A percentile compares a stretch with the other conserved stretches of the same genome.
Conservation (phyloP, 1,140 invertebrate species). For the Ptiloglossa arizonensis region DNA sequence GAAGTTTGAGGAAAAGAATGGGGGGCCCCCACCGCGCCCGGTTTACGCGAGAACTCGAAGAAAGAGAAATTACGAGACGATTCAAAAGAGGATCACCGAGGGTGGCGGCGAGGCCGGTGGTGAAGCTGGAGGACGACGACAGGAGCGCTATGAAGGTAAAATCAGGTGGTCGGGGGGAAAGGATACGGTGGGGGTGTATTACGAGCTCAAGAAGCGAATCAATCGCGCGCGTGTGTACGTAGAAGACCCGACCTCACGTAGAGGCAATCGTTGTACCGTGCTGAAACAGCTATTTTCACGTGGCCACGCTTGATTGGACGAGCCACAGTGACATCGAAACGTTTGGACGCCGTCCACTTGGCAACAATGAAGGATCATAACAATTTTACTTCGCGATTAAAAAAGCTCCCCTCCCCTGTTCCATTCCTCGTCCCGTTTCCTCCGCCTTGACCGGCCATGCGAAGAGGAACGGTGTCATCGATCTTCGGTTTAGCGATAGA, state of each 20-base stretch:
- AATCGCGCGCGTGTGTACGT: slow-evolving; percentile 35
- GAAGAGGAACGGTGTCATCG: slow-evolving; percentile 37
- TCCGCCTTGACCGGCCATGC: slow-evolving; percentile 26
- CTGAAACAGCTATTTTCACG: slow-evolving; percentile 71
- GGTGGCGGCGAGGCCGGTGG: too few relatives aligned
- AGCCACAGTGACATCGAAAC: slow-evolving; percentile 67
- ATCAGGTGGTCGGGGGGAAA: too few relatives aligned
- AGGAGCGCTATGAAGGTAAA: not conserved
- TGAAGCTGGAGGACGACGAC: not conserved
- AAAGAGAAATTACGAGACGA: slow-evolving; percentile 41
- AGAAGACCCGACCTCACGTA: slow-evolving; percentile 63
- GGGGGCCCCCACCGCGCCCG: not conserved
- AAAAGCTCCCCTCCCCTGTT: slow-evolving; percentile 13
- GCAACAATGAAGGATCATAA: slow-evolving; percentile 66
- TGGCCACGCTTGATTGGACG: slow-evolving; percentile 69
- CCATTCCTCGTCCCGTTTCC: not conserved
- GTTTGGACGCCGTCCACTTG: slow-evolving; percentile 69
- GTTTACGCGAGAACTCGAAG: slow-evolving; percentile 1
- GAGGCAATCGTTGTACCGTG: slow-evolving; percentile 61
- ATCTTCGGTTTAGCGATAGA: slow-evolving; percentile 25
- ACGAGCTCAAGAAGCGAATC: slow-evolving; percentile 50
- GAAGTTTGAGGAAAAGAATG: slow-evolving; percentile 1
- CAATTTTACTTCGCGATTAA: slow-evolving; percentile 60
- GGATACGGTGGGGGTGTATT: slow-evolving; percentile 52
- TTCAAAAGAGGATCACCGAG: not conserved